These are phyloP conservation scores for Tokudaia tokunoshimensis DNA, from an alignment of 2,797 vertebrate genomes.

Conservation along the genomic window DNA sequence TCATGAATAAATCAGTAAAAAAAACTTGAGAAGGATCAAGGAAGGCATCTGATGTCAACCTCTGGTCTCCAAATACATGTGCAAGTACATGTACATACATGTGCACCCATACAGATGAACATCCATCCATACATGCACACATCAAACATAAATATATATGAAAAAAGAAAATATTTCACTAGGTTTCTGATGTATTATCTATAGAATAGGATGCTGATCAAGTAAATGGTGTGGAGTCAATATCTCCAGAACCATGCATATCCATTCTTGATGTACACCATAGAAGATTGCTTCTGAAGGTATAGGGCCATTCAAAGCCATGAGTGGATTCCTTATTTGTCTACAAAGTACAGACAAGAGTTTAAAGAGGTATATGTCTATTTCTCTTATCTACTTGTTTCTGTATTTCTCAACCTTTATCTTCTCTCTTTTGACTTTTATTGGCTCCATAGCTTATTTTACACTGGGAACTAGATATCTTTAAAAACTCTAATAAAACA, in stretches of 20 bases:
- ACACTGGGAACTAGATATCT: background rate
- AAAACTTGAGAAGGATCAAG: background rate
- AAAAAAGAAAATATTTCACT: background rate
- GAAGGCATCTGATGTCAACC: background rate
- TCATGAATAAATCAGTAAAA: background rate
- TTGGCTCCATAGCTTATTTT: background rate
- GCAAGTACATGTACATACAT: background rate
- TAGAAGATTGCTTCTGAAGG: background rate
- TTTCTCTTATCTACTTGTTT: conserved; percentile 13
- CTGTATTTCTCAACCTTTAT: background rate
- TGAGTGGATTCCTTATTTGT: background rate
- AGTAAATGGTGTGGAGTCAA: background rate
- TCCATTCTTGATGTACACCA: background rate
- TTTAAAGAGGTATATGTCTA: background rate
- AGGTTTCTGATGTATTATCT: background rate
- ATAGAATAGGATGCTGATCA: background rate
- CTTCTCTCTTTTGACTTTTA: conserved; percentile 6
- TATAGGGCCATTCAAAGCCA: background rate
- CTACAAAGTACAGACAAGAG: background rate
- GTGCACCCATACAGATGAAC: background rate
- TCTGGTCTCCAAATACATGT: background rate
- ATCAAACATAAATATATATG: background rate
- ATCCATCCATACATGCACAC: no score
- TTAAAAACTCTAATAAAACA: conserved; percentile 48
- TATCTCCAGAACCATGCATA: background rate